Conservation (phyloP, 2,888 invertebrate genomes). For the Drosophila pseudotakahashii region DNA sequence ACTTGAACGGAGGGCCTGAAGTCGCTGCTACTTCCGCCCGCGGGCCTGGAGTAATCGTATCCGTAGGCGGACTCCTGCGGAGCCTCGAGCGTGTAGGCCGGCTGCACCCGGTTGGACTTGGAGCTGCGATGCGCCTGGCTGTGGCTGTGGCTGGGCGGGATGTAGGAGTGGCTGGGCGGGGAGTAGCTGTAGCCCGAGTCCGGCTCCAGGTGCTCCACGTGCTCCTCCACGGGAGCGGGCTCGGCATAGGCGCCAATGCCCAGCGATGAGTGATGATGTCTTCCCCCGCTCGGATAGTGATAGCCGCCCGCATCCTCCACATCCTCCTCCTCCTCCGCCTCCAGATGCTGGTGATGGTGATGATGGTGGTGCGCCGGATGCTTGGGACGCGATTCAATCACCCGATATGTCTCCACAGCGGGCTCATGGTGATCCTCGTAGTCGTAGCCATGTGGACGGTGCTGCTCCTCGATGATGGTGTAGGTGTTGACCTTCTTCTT, state of each 20-base stretch:
- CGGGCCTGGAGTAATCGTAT: slow-evolving; percentile 39
- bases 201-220: slow-evolving; percentile 27
- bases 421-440: slow-evolving; percentile 47
- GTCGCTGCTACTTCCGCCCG: slow-evolving; percentile 17
- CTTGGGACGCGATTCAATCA: slow-evolving; percentile 53
- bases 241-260: slow-evolving; percentile 48
- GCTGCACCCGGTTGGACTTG: slow-evolving; percentile 43
- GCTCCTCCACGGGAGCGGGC: slow-evolving; percentile 67
- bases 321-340: slow-evolving; percentile 46
- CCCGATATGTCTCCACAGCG: slow-evolving; percentile 56
- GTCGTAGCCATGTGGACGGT: slow-evolving; percentile 37
- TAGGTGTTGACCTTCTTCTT: slow-evolving; percentile 70
- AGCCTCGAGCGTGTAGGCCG: slow-evolving; percentile 61
- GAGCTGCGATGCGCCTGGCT: slow-evolving; percentile 19
- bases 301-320: slow-evolving; percentile 53
- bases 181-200: slow-evolving; percentile 46
- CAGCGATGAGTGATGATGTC: slow-evolving; percentile 5
- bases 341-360: slow-evolving; percentile 18
- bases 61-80: slow-evolving; percentile 53
- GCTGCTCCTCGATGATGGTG: slow-evolving; percentile 66
- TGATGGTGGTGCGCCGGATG: slow-evolving; percentile 24
- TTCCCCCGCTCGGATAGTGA: slow-evolving; percentile 37
- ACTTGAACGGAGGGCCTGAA: slow-evolving; percentile 69
- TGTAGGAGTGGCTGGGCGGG: slow-evolving; percentile 42
- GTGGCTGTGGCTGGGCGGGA: slow-evolving; percentile 6